These are phyloP conservation scores for Coryphaenoides rupestris DNA, from an alignment of 2,113 vertebrate genomes.

Conservation along the genomic window DNA sequence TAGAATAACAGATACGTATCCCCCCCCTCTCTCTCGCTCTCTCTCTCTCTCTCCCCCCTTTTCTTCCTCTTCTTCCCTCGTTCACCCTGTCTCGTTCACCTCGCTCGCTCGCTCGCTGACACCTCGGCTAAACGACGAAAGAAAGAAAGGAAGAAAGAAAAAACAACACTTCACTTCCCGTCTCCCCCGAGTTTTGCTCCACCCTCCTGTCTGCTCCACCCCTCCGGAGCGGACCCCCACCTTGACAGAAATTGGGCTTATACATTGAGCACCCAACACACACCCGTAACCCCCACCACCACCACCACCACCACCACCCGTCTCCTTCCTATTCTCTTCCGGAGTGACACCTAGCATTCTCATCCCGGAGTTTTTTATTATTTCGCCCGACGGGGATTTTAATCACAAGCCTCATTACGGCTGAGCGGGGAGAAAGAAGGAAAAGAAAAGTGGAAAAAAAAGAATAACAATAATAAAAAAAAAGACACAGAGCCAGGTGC, in stretches of 20 bases:
- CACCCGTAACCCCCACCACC: background rate
- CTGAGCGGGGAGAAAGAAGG: conserved; percentile 21
- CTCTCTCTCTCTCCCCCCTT: conserved; percentile 16
- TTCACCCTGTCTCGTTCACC: conserved; percentile 23
- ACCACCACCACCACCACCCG: background rate
- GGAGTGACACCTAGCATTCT: conserved; percentile 69
- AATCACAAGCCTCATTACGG: conserved; percentile 71
- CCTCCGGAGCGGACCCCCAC: background rate
- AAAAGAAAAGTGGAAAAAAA: conserved; percentile 34
- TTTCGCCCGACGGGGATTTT: conserved; percentile 20
- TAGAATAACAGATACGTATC: conserved; percentile 73
- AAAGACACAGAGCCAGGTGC: conserved; percentile 48
- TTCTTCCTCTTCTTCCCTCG: conserved; percentile 8
- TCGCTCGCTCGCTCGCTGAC: conserved; percentile 36
- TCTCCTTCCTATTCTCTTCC: background rate
- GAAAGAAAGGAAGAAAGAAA: no score
- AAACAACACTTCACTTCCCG: conserved; percentile 49
- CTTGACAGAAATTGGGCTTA: conserved; percentile 42
- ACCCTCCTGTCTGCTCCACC: conserved; percentile 12
- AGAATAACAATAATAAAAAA: background rate
- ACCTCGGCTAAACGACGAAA: conserved; percentile 54
- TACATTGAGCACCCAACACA: conserved; percentile 55
- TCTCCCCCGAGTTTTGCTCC: conserved; percentile 23
- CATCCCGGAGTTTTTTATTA: conserved; percentile 46
- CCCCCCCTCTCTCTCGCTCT: conserved; percentile 32